Conservation (phyloP, 2,113 vertebrate genomes). For the Castor canadensis region DNA sequence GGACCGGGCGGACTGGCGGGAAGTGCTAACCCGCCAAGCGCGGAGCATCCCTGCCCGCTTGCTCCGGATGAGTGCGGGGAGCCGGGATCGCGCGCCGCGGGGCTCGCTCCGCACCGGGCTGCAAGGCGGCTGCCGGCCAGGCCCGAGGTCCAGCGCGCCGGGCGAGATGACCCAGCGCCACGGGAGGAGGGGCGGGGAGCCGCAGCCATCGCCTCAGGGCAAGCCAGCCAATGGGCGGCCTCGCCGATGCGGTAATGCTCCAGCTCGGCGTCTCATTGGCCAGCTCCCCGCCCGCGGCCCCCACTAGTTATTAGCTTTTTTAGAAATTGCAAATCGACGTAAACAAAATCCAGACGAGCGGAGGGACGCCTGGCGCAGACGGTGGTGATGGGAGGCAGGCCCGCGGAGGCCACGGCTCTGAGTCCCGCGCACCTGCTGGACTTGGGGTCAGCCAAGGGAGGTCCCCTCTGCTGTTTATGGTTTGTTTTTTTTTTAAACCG, state of each 20-base stretch:
- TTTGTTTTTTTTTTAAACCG: neutral
- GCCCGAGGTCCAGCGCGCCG: neutral
- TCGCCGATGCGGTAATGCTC: constrained; percentile 61
- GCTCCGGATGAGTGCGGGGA: neutral
- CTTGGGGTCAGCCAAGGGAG: neutral
- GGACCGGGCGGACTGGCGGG: neutral
- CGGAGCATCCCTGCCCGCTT: neutral
- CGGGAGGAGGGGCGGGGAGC: neutral
- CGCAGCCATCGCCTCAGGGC: constrained; percentile 45
- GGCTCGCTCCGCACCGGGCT: neutral
- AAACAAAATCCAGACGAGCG: constrained; percentile 31
- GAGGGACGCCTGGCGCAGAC: neutral
- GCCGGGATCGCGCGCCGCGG: too few relatives aligned
- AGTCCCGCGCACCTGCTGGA: too few relatives aligned
- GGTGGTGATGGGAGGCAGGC: neutral
- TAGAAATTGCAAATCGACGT: constrained; percentile 26
- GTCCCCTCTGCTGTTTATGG: neutral
- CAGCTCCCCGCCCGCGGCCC: neutral
- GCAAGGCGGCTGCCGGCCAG: neutral
- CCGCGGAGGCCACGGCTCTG: neutral
- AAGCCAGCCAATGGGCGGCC: constrained; percentile 46
- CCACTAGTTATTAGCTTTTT: neutral
- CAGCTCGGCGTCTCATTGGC: constrained; percentile 58
- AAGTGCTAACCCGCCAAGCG: neutral
- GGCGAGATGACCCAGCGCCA: too few relatives aligned